A percentile compares a stretch with the other conserved stretches of the same genome.
Evolutionary conservation across 2,888 invertebrate genomes (phyloP).

Genomic region (Erynnis tages): DNA sequence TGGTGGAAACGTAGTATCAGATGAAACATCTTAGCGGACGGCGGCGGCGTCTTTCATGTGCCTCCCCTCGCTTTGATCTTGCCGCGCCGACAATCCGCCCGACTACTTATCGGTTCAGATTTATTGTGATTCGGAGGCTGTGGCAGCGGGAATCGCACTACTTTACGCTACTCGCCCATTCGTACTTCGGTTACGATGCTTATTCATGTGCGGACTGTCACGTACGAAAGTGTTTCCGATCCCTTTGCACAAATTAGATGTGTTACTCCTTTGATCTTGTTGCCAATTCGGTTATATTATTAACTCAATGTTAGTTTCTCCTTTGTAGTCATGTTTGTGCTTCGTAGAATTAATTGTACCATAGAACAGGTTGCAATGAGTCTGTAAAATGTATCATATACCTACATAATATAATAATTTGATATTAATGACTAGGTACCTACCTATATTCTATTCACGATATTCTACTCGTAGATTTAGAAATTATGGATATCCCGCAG

Average conservation of each 20-base stretch:
- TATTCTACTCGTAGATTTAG: too few species aligned
- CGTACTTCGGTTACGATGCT: constrained; percentile 45
- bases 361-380: constrained; percentile 3
- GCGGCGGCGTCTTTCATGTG: constrained; percentile 73
- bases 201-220: constrained; percentile 52
- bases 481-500: too few species aligned
- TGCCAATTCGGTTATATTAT: constrained; percentile 16
- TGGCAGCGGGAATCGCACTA: constrained; percentile 55
- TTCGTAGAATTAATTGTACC: constrained; percentile 4
- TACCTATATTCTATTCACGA: too few species aligned
- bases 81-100: constrained; percentile 76
- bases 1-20: constrained; percentile 65
- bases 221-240: constrained; percentile 40
- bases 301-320: neutral
- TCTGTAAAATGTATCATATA: neutral
- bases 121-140: constrained; percentile 79
- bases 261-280: constrained; percentile 23
- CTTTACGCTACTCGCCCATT: constrained; percentile 47
- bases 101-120: constrained; percentile 81
- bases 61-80: constrained; percentile 73
- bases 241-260: constrained; percentile 18
- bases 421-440: too few species aligned
- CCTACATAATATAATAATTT: too few species aligned
- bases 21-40: constrained; percentile 57
- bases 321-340: constrained; percentile 12